These are phyloP conservation scores for Eilema sororculum DNA, from an alignment of 2,888 invertebrate species.

Conservation along the genomic window DNA sequence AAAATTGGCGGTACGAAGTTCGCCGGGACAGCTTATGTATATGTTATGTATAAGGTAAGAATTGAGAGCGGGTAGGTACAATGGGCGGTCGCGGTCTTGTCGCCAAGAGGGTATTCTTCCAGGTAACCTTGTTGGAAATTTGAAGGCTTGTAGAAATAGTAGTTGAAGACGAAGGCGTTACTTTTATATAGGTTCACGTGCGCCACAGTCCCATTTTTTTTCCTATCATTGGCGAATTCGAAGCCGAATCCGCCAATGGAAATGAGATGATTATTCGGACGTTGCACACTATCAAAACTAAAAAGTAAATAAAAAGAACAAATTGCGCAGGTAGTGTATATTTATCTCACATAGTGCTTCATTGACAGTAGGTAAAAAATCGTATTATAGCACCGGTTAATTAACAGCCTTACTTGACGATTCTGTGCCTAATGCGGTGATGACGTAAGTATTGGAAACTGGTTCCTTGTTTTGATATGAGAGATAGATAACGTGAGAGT, in stretches of 20 bases:
- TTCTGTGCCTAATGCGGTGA: constrained; percentile 6
- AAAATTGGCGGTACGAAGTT: too few relatives aligned
- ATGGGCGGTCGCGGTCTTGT: not conserved
- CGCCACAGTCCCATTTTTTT: not conserved
- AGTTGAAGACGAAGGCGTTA: not conserved
- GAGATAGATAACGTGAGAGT: constrained; percentile 8
- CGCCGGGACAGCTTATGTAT: too few relatives aligned
- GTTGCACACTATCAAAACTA: not conserved
- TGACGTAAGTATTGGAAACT: constrained; percentile 13
- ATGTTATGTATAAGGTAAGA: too few relatives aligned
- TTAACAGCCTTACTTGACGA: constrained; percentile 8
- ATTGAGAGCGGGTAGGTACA: not conserved
- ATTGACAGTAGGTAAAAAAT: not conserved
- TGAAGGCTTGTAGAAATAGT: not conserved
- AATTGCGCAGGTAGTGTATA: not conserved
- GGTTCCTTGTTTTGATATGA: constrained; percentile 13
- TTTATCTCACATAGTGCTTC: not conserved
- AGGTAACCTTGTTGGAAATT: not conserved
- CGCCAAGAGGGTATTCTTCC: not conserved
- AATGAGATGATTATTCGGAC: too few relatives aligned
- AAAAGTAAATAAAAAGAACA: not conserved
- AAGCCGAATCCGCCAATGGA: not conserved
- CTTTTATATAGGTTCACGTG: not conserved
- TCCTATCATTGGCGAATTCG: not conserved
- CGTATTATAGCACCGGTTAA: not conserved